Percentiles rank a stretch among this genome's conserved stretches.
These are phyloP conservation scores for Lasioglossum morio DNA, from an alignment of 2,888 invertebrate species.

Conservation along the genomic window DNA sequence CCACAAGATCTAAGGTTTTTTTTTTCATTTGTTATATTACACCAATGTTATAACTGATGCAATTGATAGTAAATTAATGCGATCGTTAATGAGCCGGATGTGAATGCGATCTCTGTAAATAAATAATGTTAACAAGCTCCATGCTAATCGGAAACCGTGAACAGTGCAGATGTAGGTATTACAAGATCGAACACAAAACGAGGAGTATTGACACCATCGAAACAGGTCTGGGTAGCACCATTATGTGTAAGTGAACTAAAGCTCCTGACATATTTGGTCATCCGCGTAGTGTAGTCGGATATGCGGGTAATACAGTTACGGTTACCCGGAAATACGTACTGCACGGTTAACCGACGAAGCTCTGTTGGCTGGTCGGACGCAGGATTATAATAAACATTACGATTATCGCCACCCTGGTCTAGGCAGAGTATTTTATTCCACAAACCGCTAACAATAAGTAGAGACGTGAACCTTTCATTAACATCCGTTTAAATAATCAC, in stretches of 20 bases:
- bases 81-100: neutral
- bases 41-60: neutral
- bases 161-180: neutral
- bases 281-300: constrained; percentile 19
- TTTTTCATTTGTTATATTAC: neutral
- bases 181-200: neutral
- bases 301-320: constrained; percentile 19
- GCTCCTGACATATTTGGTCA: constrained; percentile 12
- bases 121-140: neutral
- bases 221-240: constrained; percentile 8
- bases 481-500: too few species aligned
- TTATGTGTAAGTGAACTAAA: constrained; percentile 3
- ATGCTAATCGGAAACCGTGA: neutral
- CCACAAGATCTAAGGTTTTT: neutral
- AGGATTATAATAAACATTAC: constrained; percentile 9
- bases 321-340: constrained; percentile 9
- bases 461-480: too few species aligned
- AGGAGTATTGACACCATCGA: constrained; percentile 7
- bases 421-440: neutral
- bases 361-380: neutral
- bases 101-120: neutral
- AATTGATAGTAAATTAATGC: neutral
- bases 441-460: too few species aligned
- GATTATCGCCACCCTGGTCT: neutral
- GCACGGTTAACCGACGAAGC: constrained; percentile 12